phyloP scores from a whole-genome alignment of 2,113 vertebrate species.

The Montifringilla adamsi region DNA sequence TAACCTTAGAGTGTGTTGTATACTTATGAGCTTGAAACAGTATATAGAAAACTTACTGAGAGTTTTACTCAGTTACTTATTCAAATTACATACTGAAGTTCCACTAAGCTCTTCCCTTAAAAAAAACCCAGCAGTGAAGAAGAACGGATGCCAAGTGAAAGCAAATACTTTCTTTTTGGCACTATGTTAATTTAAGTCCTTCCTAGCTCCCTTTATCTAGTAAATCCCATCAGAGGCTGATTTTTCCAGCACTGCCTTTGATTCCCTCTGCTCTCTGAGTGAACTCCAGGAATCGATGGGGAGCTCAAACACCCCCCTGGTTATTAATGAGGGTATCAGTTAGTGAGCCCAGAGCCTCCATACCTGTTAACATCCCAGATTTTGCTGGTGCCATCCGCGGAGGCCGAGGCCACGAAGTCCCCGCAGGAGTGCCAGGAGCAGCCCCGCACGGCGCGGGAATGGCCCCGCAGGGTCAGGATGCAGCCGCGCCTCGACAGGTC shows the following conservation, averaged over 20 bases:
- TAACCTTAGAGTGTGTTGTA: not conserved
- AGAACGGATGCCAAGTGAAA: not conserved
- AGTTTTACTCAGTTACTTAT: not conserved
- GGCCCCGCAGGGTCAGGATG: constrained; percentile 75
- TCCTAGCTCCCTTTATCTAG: not conserved
- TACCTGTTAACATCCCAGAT: constrained; percentile 81
- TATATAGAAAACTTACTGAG: not conserved
- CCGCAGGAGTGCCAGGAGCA: constrained; percentile 81
- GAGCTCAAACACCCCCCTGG: not conserved
- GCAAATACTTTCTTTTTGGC: not conserved
- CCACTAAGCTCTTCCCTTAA: not conserved
- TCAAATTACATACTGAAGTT: not conserved
- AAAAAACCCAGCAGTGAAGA: not conserved
- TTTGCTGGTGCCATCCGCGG: constrained; percentile 76
- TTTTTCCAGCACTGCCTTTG: not conserved
- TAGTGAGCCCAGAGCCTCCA: not conserved
- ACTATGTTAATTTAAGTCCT: not conserved
- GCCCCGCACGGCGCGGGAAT: constrained; percentile 67
- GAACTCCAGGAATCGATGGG: not conserved
- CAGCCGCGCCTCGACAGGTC: constrained; percentile 68
- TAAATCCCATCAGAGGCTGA: not conserved
- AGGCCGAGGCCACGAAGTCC: constrained; percentile 84
- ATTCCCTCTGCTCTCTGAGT: not conserved
- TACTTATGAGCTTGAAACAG: not conserved
- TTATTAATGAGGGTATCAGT: not conserved